Evolutionary conservation across 2,797 vertebrate genomes (phyloP), one percentile per base, ranked within the genome.

Genomic region (Mormyrus proboscirostris): DNA sequence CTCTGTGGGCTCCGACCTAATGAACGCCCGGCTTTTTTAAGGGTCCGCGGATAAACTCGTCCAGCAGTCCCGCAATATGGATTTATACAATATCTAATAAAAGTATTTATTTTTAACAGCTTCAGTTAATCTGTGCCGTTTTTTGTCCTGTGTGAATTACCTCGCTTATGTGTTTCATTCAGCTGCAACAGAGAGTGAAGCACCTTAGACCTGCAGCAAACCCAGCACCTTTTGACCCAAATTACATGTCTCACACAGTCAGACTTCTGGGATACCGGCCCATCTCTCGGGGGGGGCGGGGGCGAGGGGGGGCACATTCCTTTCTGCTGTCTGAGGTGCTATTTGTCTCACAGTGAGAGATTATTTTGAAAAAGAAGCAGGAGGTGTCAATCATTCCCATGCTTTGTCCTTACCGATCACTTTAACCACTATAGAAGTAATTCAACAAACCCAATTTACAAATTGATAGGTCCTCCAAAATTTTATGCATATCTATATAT

Each of bases 321-420:
- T 84, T 65, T 62, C 73, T 41, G 86, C 73, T 62, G 86, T 88
- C 86, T 90, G 86, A 62, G 86, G 53, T 44, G n/a, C 14, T 47
- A 22, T 73, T n/a, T 53, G 59, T 83, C 25, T 25, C 82, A 87
- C 50, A 79, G 41, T 7, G 65, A 33, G 51, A 38, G 73, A 62
- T 84, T 53, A 19, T 55, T 53, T 49, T 84, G 86, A 65, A 62
- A 57, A 73, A 65, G 53, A 90, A 83, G 49, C 53, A 22, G n/a
- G 44, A 22, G 41, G 44, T 22, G 82, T 84, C n/a, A 51, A 14
- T 84, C 53, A 76, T 33, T 87, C 29, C 53, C 89, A 33, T 86
- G 33, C 65, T 50, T 47, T 29, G 59, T 41, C 62, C 29, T 76
- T 49, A 87, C 16, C 44, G 69, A 76, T 51, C 62, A 73, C 16